Conservation (phyloP, 2,797 vertebrate species). For the Calcarius lapponicus region DNA sequence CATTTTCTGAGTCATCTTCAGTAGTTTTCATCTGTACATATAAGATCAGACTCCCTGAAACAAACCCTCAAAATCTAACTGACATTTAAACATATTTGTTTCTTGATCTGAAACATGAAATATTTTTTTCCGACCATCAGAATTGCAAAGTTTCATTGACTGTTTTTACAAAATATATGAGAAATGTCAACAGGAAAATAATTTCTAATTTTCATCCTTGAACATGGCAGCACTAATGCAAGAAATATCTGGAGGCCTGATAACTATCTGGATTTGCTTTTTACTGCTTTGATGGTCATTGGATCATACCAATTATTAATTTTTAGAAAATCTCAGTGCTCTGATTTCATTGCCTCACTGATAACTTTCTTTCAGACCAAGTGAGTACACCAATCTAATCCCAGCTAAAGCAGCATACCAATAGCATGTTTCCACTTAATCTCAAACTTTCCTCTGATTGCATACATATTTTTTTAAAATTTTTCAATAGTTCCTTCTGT, state of each 20-base stretch:
- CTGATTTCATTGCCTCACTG: conserved; percentile 48
- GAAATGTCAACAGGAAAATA: neutral
- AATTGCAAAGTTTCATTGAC: neutral
- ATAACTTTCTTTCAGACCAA: conserved; percentile 55
- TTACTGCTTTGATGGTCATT: conserved; percentile 44
- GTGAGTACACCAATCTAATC: conserved; percentile 40
- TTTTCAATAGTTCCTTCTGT: conserved; percentile 50
- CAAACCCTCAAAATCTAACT: neutral
- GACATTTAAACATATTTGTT: neutral
- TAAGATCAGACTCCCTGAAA: neutral
- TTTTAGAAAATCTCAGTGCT: conserved; percentile 52
- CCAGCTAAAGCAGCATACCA: conserved; percentile 24
- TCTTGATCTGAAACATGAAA: neutral
- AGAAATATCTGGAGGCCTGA: conserved; percentile 22
- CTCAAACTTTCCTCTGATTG: conserved; percentile 46
- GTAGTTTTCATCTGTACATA: neutral
- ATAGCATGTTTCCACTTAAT: conserved; percentile 24
- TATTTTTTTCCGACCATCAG: neutral
- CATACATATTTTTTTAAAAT: conserved; percentile 63
- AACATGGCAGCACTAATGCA: conserved; percentile 32
- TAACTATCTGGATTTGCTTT: conserved; percentile 53
- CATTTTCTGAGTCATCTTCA: neutral
- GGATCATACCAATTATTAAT: conserved; percentile 49
- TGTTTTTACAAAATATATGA: neutral
- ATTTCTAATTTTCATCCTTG: conserved; percentile 53